These are phyloP conservation scores for Psettodes erumei DNA, from an alignment of 2,113 vertebrate genomes.

Conservation along the genomic window DNA sequence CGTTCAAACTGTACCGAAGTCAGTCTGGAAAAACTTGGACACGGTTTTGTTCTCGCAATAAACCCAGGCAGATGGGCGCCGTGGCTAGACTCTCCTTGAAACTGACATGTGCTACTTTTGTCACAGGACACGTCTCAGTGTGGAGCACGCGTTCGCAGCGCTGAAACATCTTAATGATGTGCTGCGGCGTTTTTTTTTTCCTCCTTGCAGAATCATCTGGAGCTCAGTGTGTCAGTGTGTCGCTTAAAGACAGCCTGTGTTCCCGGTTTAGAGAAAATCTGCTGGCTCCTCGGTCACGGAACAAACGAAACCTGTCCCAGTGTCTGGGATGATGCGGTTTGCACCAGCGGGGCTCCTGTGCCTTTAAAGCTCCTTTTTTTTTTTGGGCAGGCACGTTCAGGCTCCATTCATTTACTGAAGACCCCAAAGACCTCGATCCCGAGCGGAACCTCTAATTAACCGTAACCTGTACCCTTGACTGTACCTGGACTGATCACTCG, in stretches of 20 bases:
- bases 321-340: background rate
- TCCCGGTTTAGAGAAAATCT: background rate
- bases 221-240: background rate
- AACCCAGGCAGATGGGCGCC: background rate
- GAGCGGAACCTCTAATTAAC: background rate
- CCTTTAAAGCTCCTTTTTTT: slow-evolving; percentile 3
- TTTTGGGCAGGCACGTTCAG: slow-evolving; percentile 5
- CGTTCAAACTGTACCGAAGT: background rate
- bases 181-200: background rate
- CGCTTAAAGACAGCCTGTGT: background rate
- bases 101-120: background rate
- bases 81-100: background rate
- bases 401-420: background rate
- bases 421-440: background rate
- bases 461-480: slow-evolving; percentile 16
- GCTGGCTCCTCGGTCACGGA: background rate
- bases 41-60: background rate
- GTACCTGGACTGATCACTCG: background rate
- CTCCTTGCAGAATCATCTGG: background rate
- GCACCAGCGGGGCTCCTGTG: background rate
- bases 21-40: background rate
- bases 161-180: background rate
- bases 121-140: background rate
- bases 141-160: background rate
- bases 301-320: background rate